phyloP scores from a whole-genome alignment of 1,140 invertebrate genomes.

The Druon quercuslanigerum region DNA sequence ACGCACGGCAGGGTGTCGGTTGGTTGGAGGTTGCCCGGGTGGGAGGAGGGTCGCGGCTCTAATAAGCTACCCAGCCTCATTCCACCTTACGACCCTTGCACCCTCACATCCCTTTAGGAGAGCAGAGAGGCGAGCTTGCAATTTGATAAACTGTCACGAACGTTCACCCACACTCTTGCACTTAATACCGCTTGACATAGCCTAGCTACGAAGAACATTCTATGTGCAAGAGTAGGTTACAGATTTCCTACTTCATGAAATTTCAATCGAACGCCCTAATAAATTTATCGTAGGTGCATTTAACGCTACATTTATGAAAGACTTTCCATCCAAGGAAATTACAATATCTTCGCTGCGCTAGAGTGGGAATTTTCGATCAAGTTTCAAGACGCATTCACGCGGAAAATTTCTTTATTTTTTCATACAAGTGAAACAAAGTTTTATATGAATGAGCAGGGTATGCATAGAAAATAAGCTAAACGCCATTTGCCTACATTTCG shows the following conservation, averaged over 20 bases:
- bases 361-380: too few relatives aligned
- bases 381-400: too few relatives aligned
- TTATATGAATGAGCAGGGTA: too few relatives aligned
- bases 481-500: too few relatives aligned
- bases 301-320: slow-evolving; percentile 4
- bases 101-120: slow-evolving; percentile 43
- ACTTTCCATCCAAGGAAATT: slow-evolving; percentile 1
- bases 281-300: slow-evolving; percentile 14
- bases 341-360: not conserved
- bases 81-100: slow-evolving; percentile 41
- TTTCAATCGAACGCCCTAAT: slow-evolving; percentile 20
- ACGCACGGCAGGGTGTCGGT: slow-evolving; percentile 52
- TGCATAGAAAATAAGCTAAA: too few relatives aligned
- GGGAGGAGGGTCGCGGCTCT: slow-evolving; percentile 47
- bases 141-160: slow-evolving; percentile 58
- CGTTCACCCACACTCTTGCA: slow-evolving; percentile 31
- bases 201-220: slow-evolving; percentile 8
- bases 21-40: slow-evolving; percentile 52
- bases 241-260: slow-evolving; percentile 28
- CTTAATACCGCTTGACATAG: slow-evolving; percentile 18
- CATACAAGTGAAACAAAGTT: too few relatives aligned
- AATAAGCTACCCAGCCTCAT: slow-evolving; percentile 55
- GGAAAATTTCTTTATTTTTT: too few relatives aligned
- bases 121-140: slow-evolving; percentile 44
- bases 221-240: slow-evolving; percentile 21